Evolutionary conservation across 2,888 invertebrate genomes (phyloP).

Genomic region (Eilema caniola): DNA sequence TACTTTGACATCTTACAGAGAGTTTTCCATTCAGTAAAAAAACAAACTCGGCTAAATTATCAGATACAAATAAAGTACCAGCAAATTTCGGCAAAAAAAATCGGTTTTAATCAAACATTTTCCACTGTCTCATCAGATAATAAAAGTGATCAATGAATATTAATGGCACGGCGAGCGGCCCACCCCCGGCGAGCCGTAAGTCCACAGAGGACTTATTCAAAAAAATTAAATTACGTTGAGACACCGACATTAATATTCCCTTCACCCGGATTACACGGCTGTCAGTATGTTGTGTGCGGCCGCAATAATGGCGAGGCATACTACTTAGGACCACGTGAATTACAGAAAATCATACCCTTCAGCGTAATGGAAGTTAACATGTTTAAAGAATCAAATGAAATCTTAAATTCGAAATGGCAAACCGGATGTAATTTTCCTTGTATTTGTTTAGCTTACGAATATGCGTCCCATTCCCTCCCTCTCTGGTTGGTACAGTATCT

Average conservation of each 20-base stretch:
- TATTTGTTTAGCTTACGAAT: neutral
- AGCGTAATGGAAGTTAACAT: neutral
- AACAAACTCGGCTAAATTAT: neutral
- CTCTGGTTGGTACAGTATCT: too few species aligned
- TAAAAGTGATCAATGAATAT: slow-evolving; percentile 1
- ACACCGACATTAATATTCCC: slow-evolving; percentile 2
- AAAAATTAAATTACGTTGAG: slow-evolving; percentile 1
- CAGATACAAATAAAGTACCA: neutral
- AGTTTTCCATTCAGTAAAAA: neutral
- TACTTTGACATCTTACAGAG: neutral
- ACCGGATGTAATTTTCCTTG: neutral
- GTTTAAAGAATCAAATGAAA: neutral
- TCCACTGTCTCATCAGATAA: neutral
- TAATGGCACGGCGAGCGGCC: neutral
- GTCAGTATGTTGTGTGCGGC: neutral
- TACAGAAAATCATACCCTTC: neutral
- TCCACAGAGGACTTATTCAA: neutral
- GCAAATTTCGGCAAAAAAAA: too few species aligned
- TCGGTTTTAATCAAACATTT: neutral
- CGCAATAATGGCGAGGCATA: too few species aligned
- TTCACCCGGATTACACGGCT: neutral
- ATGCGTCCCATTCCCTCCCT: too few species aligned
- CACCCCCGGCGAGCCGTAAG: neutral
- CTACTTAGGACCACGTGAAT: neutral
- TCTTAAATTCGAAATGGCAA: neutral